Base-by-base conservation (phyloP, 2,888 invertebrate species). In the Epistrophe grossulariae region DNA sequence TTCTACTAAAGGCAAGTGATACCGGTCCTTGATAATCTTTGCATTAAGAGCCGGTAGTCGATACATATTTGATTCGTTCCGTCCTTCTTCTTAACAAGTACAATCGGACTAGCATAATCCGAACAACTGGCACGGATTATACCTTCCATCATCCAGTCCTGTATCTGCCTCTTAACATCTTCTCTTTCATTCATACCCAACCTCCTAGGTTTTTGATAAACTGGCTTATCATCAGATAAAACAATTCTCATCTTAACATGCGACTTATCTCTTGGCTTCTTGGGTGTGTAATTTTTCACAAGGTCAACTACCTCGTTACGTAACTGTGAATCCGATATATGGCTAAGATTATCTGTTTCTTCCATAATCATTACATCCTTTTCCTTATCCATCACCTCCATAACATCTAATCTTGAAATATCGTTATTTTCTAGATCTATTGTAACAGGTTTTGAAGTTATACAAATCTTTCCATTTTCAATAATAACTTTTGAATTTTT, bases 401-500 rank as follows among this genome's bases (percentile, higher is more conserved):
- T 52, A 59, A 76, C 52, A 45, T 81, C 55, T 24, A 76, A 62
- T 70, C 38, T 74, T 7, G 45, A 11, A 38, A 70, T 43, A 24
- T 81, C 70, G 10, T 76, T 70, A 70, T 70, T 70, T n/a, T 55
- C 45, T 35, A 71, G 3, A 64, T 64, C 19, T 9, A 55, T 24
- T n/a, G 50, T 1, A 0, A 38, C 9, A 28, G 50, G 11, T 31
- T 40, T 59, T 38, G 4, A 7, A 5, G 35, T 76, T 24, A 82
- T 13, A 0, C 57, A 15, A 52, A 77, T 43, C 24, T 71, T 77
- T n/a, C 71, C 71, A 40, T 77, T 48, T 9, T 77, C 35, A 2
- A 82, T 71, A 45, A 60, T 15, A 1, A 76, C 24, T 5, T 28
- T 71, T 10, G 38, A 28, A 48, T n/a, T 59, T 50, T 71, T 17